A percentile compares a stretch with the other conserved stretches of the same genome.
Conservation (phyloP, 2,888 invertebrate genomes). For the Acrobeloides nanus region DNA sequence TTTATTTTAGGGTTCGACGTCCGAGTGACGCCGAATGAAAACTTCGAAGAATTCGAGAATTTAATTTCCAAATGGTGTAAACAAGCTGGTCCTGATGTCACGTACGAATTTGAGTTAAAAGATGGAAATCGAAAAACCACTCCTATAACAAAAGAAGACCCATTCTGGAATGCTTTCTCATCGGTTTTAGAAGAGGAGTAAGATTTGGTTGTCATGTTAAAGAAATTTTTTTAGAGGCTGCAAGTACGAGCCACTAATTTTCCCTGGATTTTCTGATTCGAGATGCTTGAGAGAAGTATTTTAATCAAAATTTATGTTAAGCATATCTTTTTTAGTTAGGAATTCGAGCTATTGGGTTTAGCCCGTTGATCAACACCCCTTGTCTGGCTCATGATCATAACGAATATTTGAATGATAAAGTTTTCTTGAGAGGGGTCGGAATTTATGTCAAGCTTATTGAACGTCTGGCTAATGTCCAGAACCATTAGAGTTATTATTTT, state of each 20-base stretch:
- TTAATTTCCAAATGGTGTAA: conserved; percentile 37
- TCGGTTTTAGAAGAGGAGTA: conserved; percentile 56
- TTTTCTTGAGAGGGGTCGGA: conserved; percentile 73
- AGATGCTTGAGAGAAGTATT: conserved; percentile 68
- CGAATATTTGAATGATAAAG: conserved; percentile 71
- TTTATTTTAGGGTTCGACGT: too few species aligned
- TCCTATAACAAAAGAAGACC: conserved; percentile 46
- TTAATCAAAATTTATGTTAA: conserved; percentile 2
- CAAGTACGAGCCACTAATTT: too few species aligned
- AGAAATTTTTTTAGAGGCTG: conserved; percentile 78
- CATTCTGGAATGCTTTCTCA: conserved; percentile 58
- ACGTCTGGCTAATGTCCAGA: conserved; percentile 44
- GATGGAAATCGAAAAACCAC: conserved; percentile 33
- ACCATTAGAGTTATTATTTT: too few species aligned
- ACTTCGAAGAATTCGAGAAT: conserved; percentile 29
- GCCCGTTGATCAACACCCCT: conserved; percentile 77
- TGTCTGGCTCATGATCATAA: conserved; percentile 82
- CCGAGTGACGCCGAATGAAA: too few species aligned
- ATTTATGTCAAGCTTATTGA: conserved; percentile 68
- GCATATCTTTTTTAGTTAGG: conserved; percentile 61
- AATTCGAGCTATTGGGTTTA: conserved; percentile 78
- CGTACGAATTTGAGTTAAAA: conserved; percentile 35
- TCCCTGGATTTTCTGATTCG: conserved; percentile 83
- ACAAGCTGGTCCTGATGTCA: conserved; percentile 40
- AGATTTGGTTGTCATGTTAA: too few species aligned